A percentile compares a stretch with the other conserved stretches of the same genome.
Evolutionary conservation across 2,113 vertebrate genomes (phyloP).

Genomic region (Gambusia holbrooki): DNA sequence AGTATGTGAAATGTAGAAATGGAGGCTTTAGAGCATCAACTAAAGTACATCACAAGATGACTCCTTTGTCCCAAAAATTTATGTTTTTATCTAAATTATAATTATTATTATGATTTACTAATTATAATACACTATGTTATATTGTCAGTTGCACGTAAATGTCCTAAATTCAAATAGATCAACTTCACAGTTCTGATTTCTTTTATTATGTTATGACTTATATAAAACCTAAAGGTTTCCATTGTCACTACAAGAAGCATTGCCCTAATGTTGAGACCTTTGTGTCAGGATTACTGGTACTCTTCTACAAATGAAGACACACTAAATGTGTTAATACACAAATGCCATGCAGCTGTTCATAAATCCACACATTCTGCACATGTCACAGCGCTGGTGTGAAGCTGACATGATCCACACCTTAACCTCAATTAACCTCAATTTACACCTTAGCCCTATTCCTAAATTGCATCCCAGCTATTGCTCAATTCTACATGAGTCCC

Average conservation of each 20-base stretch:
- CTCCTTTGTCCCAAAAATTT: too few relatives aligned
- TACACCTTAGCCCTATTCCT: neutral
- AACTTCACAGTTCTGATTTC: too few relatives aligned
- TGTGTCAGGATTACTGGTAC: neutral
- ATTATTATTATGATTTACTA: too few relatives aligned
- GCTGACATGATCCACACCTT: neutral
- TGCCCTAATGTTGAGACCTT: neutral
- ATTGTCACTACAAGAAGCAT: neutral
- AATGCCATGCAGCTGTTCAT: conserved; percentile 1
- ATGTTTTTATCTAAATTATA: too few relatives aligned
- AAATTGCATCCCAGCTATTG: neutral
- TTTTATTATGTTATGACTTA: neutral
- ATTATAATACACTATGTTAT: too few relatives aligned
- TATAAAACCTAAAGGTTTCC: neutral
- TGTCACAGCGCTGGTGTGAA: neutral
- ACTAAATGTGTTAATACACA: neutral
- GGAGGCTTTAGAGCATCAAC: too few relatives aligned
- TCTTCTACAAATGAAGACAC: neutral
- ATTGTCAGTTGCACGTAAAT: neutral
- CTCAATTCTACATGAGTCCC: neutral
- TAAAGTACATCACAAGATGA: too few relatives aligned
- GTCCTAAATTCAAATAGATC: neutral
- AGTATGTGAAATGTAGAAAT: too few relatives aligned
- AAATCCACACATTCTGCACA: neutral
- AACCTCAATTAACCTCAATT: neutral